Base-by-base conservation (phyloP, 2,888 invertebrate species). In the Pyrrhopygopsis socrates region DNA sequence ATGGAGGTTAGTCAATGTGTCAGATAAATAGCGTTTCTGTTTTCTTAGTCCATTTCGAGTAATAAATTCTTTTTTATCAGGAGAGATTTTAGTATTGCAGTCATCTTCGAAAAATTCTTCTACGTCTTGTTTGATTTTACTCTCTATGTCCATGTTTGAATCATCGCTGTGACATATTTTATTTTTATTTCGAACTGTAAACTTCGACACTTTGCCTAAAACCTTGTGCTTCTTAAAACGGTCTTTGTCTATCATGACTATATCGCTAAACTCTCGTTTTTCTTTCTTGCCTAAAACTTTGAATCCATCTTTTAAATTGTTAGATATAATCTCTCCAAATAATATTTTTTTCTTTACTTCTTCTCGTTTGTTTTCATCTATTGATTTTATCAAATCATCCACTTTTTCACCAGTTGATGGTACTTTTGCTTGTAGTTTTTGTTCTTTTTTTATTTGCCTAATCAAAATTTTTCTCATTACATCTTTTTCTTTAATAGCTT, bases 81-180 rank as follows among this genome's bases (percentile, higher is more conserved):
- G 67, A 58, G 73, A 79, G 27, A 87, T 80, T 77, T 76, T 79
- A 77, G 73, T 83, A 30, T 78, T 81, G 38, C 75, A 11, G 60
- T 84, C 84, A 58, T 87, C 87, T 79, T 84, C 80, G 41, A 84
- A 87, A 82, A 87, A 87, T 24, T 81, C 78, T 81, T 81, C 70
- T 50, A 87, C 74, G 45, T 81, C 65, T 87, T 78, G 75, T 73
- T 83, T 71, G 29, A 78, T 75, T 70, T 84, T 79, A 70, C 50
- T 82, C 60, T 76, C 60, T 45, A 76, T 71, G 50, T 74, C 78
- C 63, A 71, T 67, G 77, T 67, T 67, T 83, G 77, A 71, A 54
- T 78, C 78, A 73, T 78, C 54, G 30, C 45, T 65, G 70, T 82
- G 70, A 76, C 67, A 63, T 82, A 58, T 58, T 58, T 73, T 74